Evolutionary conservation across 2,797 vertebrate genomes (phyloP), one percentile per base, ranked within the genome.

Genomic region (Dermochelys coriacea): DNA sequence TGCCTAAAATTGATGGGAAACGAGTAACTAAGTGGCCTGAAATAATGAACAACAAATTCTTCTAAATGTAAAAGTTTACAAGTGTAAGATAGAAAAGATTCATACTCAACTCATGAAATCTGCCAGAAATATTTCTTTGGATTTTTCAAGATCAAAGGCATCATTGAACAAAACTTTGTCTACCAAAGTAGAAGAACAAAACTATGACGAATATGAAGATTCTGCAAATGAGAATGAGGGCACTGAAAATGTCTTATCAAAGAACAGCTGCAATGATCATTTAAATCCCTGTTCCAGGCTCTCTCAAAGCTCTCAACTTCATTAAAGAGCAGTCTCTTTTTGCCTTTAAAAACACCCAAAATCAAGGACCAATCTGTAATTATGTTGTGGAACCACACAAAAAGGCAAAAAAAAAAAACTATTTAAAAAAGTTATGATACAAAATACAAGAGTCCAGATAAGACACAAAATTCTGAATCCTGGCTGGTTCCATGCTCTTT

Each of bases 91-190:
- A 87, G 94, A 92, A 94, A 71, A 57, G 89, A n/a, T 87, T 80
- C 71, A 57, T 8, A 1, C 80, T 75, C 49, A 57, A 14, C 31
- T 81, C 75, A 52, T 52, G 61, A 88, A 79, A 77, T 21, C 34
- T 88, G 79, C 81, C 90, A 93, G 91, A 90, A 29, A 75, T 74
- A 77, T 87, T 94, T 83, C 85, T 93, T 90, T 64, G 92, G 14
- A 77, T 77, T 54, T 49, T 29, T 57, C 29, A 14, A 37, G 81
- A 85, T n/a, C 23, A 2, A 55, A 47, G 88, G 90, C 75, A 31
- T 82, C 59, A 74, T 14, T 25, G 34, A 79, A 50, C 0, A 0
- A 21, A 89, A 12, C 82, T 29, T 52, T 51, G 23, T 80, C 34
- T 55, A 41, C n/a, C 41, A 37, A 41, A 55, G n/a, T 41, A 19